Conservation (phyloP, 2,113 vertebrate genomes). For the Mugil cephalus region DNA sequence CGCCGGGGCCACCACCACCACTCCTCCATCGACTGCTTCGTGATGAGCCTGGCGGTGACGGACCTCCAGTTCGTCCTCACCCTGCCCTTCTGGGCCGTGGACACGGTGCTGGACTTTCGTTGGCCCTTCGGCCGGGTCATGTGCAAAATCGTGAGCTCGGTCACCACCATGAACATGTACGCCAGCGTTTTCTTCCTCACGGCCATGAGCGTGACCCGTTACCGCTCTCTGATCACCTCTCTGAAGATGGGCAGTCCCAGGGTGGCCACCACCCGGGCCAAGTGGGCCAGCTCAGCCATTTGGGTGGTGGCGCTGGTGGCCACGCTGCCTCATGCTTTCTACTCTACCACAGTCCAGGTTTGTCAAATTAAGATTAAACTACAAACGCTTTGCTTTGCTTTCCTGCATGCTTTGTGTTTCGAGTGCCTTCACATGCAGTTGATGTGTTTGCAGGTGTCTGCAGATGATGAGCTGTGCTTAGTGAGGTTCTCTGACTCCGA, state of each 20-base stretch:
- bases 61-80: conserved; percentile 88
- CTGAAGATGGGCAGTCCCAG: conserved; percentile 78
- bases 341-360: conserved; percentile 82
- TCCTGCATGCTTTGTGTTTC: background rate
- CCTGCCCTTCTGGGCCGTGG: conserved; percentile 87
- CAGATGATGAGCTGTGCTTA: conserved; percentile 86
- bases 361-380: conserved; percentile 1
- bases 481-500: conserved; percentile 85
- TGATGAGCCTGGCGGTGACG: conserved; percentile 85
- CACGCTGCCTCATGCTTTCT: conserved; percentile 85
- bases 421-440: background rate
- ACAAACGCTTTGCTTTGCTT: background rate
- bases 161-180: conserved; percentile 87
- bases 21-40: conserved; percentile 84
- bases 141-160: conserved; percentile 87
- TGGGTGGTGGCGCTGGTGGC: conserved; percentile 84
- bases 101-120: conserved; percentile 86
- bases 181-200: conserved; percentile 88
- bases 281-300: conserved; percentile 82
- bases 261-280: conserved; percentile 56
- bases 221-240: conserved; percentile 81
- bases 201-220: conserved; percentile 86
- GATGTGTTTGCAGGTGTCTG: conserved; percentile 72
- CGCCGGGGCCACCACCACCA: conserved; percentile 69
- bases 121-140: conserved; percentile 88